These are phyloP conservation scores for Taeniopygia guttata DNA, from an alignment of 2,797 vertebrate genomes.

Conservation along the genomic window DNA sequence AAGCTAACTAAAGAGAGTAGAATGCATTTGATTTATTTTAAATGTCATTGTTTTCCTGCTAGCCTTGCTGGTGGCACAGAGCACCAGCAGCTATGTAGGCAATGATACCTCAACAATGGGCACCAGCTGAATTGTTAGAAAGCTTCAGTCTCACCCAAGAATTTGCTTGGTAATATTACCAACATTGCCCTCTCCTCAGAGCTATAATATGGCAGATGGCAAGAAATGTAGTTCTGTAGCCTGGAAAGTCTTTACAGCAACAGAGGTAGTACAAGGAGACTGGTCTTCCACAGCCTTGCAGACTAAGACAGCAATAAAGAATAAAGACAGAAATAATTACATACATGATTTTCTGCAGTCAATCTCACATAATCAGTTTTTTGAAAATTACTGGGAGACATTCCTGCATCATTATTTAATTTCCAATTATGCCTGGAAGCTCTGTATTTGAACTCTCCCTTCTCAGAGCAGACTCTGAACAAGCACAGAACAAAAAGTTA, in stretches of 20 bases:
- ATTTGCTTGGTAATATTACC: not conserved
- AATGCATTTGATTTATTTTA: not conserved
- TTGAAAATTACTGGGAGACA: not conserved
- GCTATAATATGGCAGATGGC: not conserved
- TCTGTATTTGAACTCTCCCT: not conserved
- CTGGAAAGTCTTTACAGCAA: not conserved
- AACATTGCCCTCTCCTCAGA: not conserved
- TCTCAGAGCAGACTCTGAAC: not conserved
- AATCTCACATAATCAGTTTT: not conserved
- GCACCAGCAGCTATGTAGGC: not conserved
- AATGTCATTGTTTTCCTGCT: not conserved
- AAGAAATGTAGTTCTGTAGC: not conserved
- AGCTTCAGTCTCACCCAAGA: not conserved
- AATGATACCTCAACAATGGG: not conserved
- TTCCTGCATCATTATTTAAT: not conserved
- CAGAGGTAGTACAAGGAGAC: not conserved
- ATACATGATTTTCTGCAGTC: not conserved
- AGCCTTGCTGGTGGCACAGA: not conserved
- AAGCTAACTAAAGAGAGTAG: not conserved
- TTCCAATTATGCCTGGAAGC: not conserved
- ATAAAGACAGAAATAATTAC: not conserved
- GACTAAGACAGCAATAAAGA: not conserved
- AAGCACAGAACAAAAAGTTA: not conserved
- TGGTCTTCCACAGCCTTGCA: not conserved
- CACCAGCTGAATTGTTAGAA: not conserved